These are phyloP conservation scores for Hydraecia micacea DNA, from an alignment of 2,888 invertebrate species.

Conservation along the genomic window DNA sequence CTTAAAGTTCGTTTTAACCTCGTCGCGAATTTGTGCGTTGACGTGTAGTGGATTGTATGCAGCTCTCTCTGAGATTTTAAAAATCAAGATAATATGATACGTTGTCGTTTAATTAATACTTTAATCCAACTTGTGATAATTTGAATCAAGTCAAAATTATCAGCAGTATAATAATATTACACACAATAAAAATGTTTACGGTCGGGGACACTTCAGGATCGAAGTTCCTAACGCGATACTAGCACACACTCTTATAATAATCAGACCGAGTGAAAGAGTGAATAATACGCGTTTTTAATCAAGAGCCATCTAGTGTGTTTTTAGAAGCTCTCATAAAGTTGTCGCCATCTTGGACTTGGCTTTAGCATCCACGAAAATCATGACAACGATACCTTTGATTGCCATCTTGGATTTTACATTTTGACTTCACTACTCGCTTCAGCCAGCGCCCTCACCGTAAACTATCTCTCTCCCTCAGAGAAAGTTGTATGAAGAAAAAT, in stretches of 20 bases:
- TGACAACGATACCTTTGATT: too few relatives aligned
- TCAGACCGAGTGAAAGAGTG: too few relatives aligned
- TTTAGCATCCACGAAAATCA: too few relatives aligned
- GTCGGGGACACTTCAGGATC: too few relatives aligned
- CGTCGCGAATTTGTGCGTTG: not conserved
- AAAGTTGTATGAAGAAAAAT: not conserved
- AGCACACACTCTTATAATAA: too few relatives aligned
- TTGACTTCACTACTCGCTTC: not conserved
- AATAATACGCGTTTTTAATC: too few relatives aligned
- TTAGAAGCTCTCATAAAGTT: too few relatives aligned
- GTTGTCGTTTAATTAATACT: not conserved
- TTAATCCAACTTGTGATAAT: constrained; percentile 15
- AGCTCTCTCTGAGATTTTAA: not conserved
- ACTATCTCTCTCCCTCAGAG: too few relatives aligned
- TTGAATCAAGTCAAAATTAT: constrained; percentile 27
- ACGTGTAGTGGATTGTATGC: not conserved
- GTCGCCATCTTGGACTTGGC: too few relatives aligned
- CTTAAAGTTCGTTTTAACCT: not conserved
- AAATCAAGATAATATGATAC: not conserved
- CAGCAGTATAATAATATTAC: not conserved
- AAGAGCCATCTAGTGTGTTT: too few relatives aligned
- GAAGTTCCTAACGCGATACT: not conserved
- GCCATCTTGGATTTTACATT: not conserved
- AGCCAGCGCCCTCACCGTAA: not conserved
- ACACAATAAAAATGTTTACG: not conserved